Conservation (phyloP, 2,797 vertebrate genomes). For the Pangasius krempfi region DNA sequence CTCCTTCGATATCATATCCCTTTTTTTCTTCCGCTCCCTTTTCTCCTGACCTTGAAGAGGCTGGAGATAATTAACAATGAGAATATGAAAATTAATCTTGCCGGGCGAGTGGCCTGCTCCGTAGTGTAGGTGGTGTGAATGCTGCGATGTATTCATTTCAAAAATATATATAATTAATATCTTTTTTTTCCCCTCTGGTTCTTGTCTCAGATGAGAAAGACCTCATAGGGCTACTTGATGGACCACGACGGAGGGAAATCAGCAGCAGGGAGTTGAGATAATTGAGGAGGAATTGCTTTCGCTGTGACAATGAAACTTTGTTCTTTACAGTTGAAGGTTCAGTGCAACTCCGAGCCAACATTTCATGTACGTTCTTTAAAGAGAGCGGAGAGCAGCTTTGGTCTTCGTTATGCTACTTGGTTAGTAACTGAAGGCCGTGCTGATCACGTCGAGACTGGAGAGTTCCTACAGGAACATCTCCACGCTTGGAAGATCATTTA, state of each 20-base stretch:
- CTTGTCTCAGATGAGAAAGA: conserved; percentile 50
- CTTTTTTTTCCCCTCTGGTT: conserved; percentile 12
- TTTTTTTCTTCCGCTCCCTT: conserved; percentile 11
- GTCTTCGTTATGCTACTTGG: conserved; percentile 38
- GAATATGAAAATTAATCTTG: conserved; percentile 51
- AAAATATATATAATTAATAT: conserved; percentile 42
- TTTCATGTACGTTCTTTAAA: conserved; percentile 52
- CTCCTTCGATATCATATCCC: conserved; percentile 16
- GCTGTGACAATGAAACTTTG: conserved; percentile 61
- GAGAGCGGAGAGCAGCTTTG: background rate
- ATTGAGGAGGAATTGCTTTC: conserved; percentile 64
- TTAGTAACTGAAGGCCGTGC: conserved; percentile 41
- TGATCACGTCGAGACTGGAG: background rate
- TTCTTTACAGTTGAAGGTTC: conserved; percentile 61
- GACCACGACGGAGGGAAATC: conserved; percentile 55
- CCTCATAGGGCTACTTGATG: conserved; percentile 58
- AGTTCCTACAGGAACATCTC: conserved; percentile 12
- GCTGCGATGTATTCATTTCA: conserved; percentile 39
- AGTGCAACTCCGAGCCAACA: conserved; percentile 44
- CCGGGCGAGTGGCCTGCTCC: conserved; percentile 42
- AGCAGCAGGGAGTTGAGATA: conserved; percentile 65
- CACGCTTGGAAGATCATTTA: background rate
- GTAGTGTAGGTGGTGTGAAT: conserved; percentile 39
- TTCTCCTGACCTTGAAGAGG: conserved; percentile 51
- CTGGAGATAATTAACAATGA: conserved; percentile 57